Percentiles rank a stretch among this genome's conserved stretches.
Evolutionary conservation across 2,113 vertebrate genomes (phyloP).

Genomic region (Talpa occidentalis): DNA sequence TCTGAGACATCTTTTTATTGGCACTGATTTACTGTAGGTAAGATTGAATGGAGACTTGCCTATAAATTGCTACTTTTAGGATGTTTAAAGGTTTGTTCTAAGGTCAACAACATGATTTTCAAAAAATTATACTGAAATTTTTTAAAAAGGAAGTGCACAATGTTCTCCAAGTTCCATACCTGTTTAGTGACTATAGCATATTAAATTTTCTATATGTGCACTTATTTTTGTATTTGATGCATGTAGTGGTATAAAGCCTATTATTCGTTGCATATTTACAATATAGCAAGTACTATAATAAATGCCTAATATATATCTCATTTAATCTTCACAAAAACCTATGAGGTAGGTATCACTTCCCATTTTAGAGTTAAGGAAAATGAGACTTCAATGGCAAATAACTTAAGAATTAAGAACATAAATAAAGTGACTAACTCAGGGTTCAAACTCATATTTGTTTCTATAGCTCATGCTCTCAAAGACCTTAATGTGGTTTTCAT

Average conservation of each 20-base stretch:
- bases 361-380: conserved; percentile 22
- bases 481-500: neutral
- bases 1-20: neutral
- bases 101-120: neutral
- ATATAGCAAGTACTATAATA: neutral
- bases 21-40: neutral
- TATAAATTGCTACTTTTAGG: neutral
- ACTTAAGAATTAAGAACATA: neutral
- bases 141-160: neutral
- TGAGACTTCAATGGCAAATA: neutral
- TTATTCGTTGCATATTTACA: neutral
- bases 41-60: neutral
- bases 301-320: neutral
- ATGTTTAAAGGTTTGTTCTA: neutral
- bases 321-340: neutral
- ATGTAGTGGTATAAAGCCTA: conserved; percentile 10
- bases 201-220: neutral
- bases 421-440: neutral
- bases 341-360: neutral
- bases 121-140: neutral
- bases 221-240: neutral
- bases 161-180: neutral
- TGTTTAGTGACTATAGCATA: neutral
- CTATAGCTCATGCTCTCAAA: neutral
- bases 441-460: neutral